Percentiles rank a stretch among this genome's conserved stretches.
Evolutionary conservation across 2,888 invertebrate species (phyloP).

Genomic region (Hypomecis atomaria): DNA sequence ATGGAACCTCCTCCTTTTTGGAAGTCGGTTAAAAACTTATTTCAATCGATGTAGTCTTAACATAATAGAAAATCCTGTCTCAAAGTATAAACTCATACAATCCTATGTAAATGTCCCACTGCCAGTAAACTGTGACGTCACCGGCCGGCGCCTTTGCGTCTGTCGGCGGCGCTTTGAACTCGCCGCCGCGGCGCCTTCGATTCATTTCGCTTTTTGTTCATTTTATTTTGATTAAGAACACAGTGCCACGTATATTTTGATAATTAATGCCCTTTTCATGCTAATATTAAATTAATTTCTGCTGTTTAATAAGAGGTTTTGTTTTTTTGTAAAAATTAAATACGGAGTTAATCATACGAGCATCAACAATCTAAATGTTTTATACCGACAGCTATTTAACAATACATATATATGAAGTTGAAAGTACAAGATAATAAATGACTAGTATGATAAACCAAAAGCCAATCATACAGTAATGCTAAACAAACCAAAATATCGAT

Average conservation of each 20-base stretch:
- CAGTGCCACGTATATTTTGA: conserved; percentile 5
- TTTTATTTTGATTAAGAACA: conserved; percentile 50
- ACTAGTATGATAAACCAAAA: too few relatives aligned
- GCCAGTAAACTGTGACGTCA: conserved; percentile 8
- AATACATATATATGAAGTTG: too few relatives aligned
- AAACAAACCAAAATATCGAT: too few relatives aligned
- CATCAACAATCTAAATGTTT: too few relatives aligned
- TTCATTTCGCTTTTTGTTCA: conserved; percentile 69
- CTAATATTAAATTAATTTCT: background rate
- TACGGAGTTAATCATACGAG: too few relatives aligned
- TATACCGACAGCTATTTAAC: too few relatives aligned
- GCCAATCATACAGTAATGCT: too few relatives aligned
- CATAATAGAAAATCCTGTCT: background rate
- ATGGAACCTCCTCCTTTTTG: too few relatives aligned
- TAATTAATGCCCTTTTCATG: conserved; percentile 10
- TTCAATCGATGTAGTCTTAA: background rate
- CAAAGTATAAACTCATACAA: background rate
- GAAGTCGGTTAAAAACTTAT: too few relatives aligned
- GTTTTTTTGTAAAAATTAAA: too few relatives aligned
- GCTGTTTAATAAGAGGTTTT: background rate
- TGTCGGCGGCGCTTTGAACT: conserved; percentile 60
- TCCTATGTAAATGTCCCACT: conserved; percentile 8
- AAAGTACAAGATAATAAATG: too few relatives aligned
- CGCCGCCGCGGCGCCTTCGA: conserved; percentile 59
- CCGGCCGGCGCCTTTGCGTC: conserved; percentile 57